phyloP scores from a whole-genome alignment of 2,888 invertebrate species.

The Rhaphigaster nebulosa region DNA sequence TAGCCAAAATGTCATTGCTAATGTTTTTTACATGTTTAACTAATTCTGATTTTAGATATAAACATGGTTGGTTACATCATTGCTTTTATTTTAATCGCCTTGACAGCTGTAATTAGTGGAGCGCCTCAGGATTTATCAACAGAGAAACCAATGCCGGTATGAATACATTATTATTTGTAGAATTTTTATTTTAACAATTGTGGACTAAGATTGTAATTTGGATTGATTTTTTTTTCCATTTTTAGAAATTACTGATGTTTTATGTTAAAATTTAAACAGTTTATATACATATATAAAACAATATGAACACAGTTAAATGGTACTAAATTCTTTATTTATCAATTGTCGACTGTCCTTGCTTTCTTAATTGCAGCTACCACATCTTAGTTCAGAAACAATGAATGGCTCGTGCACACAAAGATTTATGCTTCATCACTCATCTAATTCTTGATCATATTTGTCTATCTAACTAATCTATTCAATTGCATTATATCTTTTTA shows the following conservation, averaged over 20 bases:
- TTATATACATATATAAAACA: not conserved
- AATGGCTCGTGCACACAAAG: not conserved
- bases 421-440: too few relatives aligned
- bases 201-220: not conserved
- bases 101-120: conserved; percentile 42
- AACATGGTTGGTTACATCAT: not conserved
- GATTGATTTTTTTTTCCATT: too few relatives aligned
- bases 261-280: not conserved
- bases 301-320: not conserved
- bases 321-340: not conserved
- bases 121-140: conserved; percentile 36
- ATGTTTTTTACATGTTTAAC: not conserved
- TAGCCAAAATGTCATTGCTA: not conserved
- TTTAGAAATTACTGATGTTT: not conserved
- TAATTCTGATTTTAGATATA: conserved; percentile 15
- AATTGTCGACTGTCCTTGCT: not conserved
- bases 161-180: not conserved
- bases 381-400: not conserved
- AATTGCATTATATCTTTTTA: too few relatives aligned
- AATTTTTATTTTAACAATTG: too few relatives aligned
- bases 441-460: not conserved
- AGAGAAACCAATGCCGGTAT: conserved; percentile 57
- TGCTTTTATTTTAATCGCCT: not conserved
- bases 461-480: not conserved
- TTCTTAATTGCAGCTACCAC: not conserved